phyloP scores from a whole-genome alignment of 1,140 invertebrate genomes.

The Aplysia californica region DNA sequence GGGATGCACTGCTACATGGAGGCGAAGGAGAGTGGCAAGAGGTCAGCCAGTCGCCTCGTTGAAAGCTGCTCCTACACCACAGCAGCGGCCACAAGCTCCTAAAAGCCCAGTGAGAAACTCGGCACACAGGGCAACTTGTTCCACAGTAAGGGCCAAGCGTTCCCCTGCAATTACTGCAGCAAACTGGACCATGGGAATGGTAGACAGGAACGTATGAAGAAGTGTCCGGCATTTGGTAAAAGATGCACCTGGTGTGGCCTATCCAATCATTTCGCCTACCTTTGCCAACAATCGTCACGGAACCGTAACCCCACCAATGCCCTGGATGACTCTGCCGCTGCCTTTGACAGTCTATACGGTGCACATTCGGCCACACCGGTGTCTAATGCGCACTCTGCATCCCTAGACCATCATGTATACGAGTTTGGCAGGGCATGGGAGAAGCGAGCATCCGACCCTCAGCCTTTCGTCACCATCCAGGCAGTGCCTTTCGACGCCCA shows the following conservation, averaged over 20 bases:
- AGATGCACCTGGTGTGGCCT: background rate
- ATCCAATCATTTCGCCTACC: background rate
- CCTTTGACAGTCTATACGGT: conserved; percentile 2
- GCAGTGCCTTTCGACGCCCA: conserved; percentile 29
- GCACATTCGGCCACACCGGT: conserved; percentile 11
- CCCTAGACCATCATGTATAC: conserved; percentile 41
- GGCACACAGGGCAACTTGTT: background rate
- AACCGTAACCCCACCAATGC: background rate
- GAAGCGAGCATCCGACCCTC: background rate
- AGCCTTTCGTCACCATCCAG: background rate
- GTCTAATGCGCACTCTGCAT: background rate
- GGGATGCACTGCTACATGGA: conserved; percentile 14
- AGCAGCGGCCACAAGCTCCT: conserved; percentile 11
- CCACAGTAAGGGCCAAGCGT: too few relatives aligned
- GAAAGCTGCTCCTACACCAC: background rate
- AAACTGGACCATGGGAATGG: background rate
- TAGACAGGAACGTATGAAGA: background rate
- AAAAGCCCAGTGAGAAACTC: background rate
- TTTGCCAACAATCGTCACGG: background rate
- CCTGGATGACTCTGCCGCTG: background rate
- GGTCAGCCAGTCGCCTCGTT: conserved; percentile 15
- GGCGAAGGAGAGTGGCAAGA: conserved; percentile 27
- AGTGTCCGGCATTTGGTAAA: conserved; percentile 1
- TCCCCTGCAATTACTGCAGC: background rate
- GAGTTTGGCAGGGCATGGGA: conserved; percentile 31